Conservation (phyloP, 2,797 vertebrate genomes). For the Ptychadena robeensis region DNA sequence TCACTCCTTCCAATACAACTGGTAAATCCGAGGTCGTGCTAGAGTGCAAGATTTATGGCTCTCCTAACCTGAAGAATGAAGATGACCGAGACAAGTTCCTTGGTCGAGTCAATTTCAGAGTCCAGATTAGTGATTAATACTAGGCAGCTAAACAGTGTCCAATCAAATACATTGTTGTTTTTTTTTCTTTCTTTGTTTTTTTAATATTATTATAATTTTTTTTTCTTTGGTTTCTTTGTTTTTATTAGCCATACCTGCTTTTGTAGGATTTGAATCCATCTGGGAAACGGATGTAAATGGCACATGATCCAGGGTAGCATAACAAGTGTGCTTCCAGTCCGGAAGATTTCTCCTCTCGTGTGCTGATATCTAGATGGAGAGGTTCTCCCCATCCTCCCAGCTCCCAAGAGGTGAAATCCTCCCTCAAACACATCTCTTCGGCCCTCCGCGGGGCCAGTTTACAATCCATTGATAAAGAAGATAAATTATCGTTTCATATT, state of each 20-base stretch:
- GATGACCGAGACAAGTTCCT: conserved; percentile 91
- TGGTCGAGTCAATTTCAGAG: conserved; percentile 86
- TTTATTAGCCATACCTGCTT: conserved; percentile 74
- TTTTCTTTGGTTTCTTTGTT: conserved; percentile 63
- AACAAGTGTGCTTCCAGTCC: conserved; percentile 73
- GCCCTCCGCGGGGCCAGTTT: conserved; percentile 75
- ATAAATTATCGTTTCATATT: conserved; percentile 73
- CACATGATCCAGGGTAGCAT: conserved; percentile 75
- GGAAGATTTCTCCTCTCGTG: conserved; percentile 70
- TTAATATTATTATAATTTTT: conserved; percentile 53
- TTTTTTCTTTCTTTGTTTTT: conserved; percentile 68
- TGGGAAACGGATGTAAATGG: conserved; percentile 72
- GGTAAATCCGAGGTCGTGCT: conserved; percentile 76
- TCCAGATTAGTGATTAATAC: conserved; percentile 79
- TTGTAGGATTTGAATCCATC: conserved; percentile 74
- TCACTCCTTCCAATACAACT: conserved; percentile 74
- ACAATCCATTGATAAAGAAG: conserved; percentile 68
- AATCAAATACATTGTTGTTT: conserved; percentile 72
- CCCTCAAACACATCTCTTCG: conserved; percentile 76
- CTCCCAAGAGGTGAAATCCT: conserved; percentile 68
- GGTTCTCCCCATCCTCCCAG: neutral
- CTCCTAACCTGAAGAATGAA: conserved; percentile 80
- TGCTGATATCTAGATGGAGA: conserved; percentile 16
- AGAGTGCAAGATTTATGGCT: conserved; percentile 87
- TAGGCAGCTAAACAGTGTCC: conserved; percentile 67